Percentiles rank a stretch among this genome's conserved stretches.
Evolutionary conservation across 2,113 vertebrate genomes (phyloP).

Genomic region (Clarias batrachus): DNA sequence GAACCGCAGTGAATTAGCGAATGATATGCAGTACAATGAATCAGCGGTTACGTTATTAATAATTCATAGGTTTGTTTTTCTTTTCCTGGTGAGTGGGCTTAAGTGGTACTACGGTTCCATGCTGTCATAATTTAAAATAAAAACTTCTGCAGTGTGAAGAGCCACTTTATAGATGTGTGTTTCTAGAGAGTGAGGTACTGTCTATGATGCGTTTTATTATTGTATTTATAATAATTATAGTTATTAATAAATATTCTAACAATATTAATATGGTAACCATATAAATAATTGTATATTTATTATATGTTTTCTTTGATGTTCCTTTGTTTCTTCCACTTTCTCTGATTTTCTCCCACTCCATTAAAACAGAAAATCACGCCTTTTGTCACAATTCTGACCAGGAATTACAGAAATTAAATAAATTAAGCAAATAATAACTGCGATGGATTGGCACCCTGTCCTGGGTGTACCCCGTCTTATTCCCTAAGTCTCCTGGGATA

Average conservation of each 20-base stretch:
- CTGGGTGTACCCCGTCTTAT: no score
- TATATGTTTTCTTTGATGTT: neutral
- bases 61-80: neutral
- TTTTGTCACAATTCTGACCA: neutral
- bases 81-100: neutral
- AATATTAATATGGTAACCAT: no score
- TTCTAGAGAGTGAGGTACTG: neutral
- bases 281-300: no score
- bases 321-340: neutral
- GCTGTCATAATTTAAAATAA: neutral
- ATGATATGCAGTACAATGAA: neutral
- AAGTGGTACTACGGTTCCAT: neutral
- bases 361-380: neutral
- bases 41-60: neutral
- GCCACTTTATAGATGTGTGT: neutral
- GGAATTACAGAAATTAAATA: neutral
- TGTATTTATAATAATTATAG: no score
- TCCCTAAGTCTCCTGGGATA: no score
- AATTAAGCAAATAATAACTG: neutral
- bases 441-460: no score
- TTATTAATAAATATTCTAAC: no score
- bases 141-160: neutral
- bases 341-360: neutral
- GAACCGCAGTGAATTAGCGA: neutral
- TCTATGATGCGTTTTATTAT: neutral